Evolutionary conservation across 2,113 vertebrate genomes (phyloP).

Genomic region (Pica pica): DNA sequence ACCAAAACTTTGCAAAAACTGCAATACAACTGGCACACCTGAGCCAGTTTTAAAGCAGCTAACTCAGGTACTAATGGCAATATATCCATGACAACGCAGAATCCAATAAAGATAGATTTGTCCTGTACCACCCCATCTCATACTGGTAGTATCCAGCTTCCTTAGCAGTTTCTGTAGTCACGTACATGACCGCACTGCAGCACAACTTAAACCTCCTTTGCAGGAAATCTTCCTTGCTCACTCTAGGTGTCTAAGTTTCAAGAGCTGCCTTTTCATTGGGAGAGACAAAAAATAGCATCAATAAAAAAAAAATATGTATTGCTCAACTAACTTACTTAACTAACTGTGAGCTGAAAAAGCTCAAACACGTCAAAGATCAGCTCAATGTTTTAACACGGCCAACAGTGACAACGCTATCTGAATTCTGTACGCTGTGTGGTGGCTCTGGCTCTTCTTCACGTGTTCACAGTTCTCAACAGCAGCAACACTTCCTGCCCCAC

Average conservation of each 20-base stretch:
- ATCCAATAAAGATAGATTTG: not conserved
- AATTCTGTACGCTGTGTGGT: not conserved
- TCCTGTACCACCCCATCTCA: not conserved
- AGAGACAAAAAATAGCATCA: not conserved
- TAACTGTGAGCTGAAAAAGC: not conserved
- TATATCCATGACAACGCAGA: not conserved
- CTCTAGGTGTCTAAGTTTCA: not conserved
- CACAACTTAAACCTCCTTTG: not conserved
- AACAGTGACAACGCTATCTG: rapidly evolving
- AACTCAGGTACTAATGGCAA: not conserved
- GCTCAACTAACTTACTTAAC: not conserved
- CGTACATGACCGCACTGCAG: not conserved
- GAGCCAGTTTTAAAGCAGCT: not conserved
- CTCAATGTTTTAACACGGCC: not conserved
- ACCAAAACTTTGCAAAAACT: not conserved
- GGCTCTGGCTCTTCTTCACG: not conserved
- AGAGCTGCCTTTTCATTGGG: not conserved
- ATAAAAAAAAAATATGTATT: not conserved
- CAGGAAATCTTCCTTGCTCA: not conserved
- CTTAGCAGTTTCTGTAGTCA: not conserved
- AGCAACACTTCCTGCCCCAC: not conserved
- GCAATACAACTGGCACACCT: not conserved
- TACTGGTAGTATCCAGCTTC: not conserved
- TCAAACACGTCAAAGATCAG: not conserved
- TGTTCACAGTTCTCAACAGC: not conserved